A percentile compares a stretch with the other conserved stretches of the same genome.
Evolutionary conservation across 1,140 invertebrate genomes (phyloP).

Genomic region (Campoletis sonorensis): DNA sequence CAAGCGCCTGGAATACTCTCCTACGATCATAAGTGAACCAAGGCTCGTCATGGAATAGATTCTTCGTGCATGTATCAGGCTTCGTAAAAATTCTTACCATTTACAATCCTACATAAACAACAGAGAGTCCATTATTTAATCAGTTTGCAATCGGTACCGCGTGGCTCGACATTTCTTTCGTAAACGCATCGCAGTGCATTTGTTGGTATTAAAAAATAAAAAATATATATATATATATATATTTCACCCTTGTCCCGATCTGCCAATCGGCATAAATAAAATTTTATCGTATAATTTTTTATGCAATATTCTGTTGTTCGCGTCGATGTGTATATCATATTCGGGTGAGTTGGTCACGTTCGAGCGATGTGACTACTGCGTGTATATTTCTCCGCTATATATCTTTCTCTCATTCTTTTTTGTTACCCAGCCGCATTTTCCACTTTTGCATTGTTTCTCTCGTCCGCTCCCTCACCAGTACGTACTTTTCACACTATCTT

Average conservation of each 20-base stretch:
- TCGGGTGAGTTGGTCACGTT: slow-evolving; percentile 53
- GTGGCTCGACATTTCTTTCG: not conserved
- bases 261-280: slow-evolving; percentile 37
- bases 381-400: slow-evolving; percentile 58
- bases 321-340: not conserved
- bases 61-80: no score
- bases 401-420: slow-evolving; percentile 20
- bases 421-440: slow-evolving; percentile 38
- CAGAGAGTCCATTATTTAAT: not conserved
- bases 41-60: no score
- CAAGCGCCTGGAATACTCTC: no score
- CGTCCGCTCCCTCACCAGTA: slow-evolving; percentile 33
- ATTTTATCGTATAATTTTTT: slow-evolving; percentile 7
- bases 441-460: slow-evolving; percentile 45
- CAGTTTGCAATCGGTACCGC: not conserved
- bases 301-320: not conserved
- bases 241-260: not conserved
- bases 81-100: no score
- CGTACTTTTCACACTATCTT: not conserved
- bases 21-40: no score
- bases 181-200: not conserved
- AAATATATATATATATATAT: not conserved
- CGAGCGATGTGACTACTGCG: slow-evolving; percentile 55
- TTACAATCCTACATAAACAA: not conserved
- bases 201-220: no score